Evolutionary conservation across 2,888 invertebrate genomes (phyloP), one percentile per base, ranked within the genome.

Genomic region (Apodemia hepburni): DNA sequence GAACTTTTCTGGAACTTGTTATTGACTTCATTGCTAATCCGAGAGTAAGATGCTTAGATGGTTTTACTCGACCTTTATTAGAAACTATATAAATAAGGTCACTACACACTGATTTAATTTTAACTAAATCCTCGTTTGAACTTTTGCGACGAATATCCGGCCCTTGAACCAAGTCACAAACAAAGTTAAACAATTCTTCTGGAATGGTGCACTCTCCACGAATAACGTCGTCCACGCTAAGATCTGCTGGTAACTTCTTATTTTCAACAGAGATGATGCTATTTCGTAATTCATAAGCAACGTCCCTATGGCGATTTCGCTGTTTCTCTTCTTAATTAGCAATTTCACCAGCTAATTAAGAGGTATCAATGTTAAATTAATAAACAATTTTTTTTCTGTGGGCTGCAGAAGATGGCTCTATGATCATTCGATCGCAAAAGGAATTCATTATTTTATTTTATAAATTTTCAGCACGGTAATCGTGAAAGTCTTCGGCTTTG

Each of bases 261-360:
- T 58, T 61, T 45, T 70, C 70, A 35, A 71, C 69, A 63, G 70
- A 70, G 61, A 69, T 73, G 42, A 73, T 73, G 68, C 71, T 73
- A 49, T 58, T 73, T 72, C 73, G 72, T 61, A 74, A 72, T 68
- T 69, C 12, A 73, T 65, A 61, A 38, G 71, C 69, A 33, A 74
- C 73, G 67, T 72, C 62, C 64, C 72, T 68, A 66, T 68, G 69
- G 61, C 68, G 66, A 17, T 72, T 38, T 17, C 59, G 17, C n/a
- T 62, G 12, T 49, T 6, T 54, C 64, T 61, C 54, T 59, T 73
- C 70, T 65, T 73, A 64, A 60, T 64, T 58, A 60, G 62, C 60
- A n/a, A 60, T 35, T 58, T 71, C 71, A 63, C 70, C 70, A 57
- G 71, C 71, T 69, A 73, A 70, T 51, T 69, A 54, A 60, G 71